Evolutionary conservation across 2,888 invertebrate genomes (phyloP).

Genomic region (Chymomyza procnemis): DNA sequence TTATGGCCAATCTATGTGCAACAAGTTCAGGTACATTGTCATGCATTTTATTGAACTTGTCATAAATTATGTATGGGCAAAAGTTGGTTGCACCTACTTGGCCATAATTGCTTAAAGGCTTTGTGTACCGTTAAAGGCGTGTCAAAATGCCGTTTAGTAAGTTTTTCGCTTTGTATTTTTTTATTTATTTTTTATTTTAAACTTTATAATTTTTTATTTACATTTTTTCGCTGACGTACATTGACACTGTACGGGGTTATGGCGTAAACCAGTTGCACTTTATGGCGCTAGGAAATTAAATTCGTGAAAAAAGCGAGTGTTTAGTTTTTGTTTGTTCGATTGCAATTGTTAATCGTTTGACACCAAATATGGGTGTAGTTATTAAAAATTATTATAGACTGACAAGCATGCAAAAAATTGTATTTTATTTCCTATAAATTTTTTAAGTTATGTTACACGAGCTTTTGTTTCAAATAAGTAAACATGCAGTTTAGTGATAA

Average conservation of each 20-base stretch:
- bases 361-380: conserved; percentile 46
- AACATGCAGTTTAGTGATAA: neutral
- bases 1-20: neutral
- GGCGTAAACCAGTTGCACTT: conserved; percentile 1
- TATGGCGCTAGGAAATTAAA: conserved; percentile 49
- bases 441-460: conserved; percentile 8
- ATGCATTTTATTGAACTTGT: neutral
- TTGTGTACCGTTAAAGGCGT: neutral
- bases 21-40: neutral
- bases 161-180: too few species aligned
- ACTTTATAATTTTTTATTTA: too few species aligned
- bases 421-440: conserved; percentile 46
- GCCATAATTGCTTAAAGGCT: neutral
- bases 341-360: conserved; percentile 34
- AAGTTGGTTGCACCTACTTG: neutral
- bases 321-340: conserved; percentile 24
- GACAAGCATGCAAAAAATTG: conserved; percentile 60
- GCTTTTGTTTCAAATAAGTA: neutral
- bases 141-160: conserved; percentile 1
- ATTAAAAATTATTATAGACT: conserved; percentile 48
- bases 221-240: neutral
- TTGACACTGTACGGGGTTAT: conserved; percentile 7
- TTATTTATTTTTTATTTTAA: neutral
- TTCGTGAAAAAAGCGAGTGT: conserved; percentile 33
- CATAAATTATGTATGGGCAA: neutral